Base-by-base conservation (phyloP, 2,888 invertebrate species). In the Drosophila multiciliata region DNA sequence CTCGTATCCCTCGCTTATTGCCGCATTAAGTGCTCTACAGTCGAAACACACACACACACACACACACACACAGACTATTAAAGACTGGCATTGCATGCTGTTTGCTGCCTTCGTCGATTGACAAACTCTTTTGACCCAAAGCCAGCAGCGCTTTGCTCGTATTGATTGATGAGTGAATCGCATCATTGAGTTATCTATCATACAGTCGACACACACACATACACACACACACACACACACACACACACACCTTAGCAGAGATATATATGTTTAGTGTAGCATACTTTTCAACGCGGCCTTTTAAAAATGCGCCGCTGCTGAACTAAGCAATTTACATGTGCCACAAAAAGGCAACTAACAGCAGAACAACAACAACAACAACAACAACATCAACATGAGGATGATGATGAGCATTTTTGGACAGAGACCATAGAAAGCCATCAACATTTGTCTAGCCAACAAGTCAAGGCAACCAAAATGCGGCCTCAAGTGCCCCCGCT, bases 81-180 rank as follows among this genome's bases (percentile, higher is more conserved):
- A 66, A 58, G 45, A 65, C 26, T 48, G 57, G 40, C 57, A 59
- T 53, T 69, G 64, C 59, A 65, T 60, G 53, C 50, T 49, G 33
- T 48, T 40, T 71, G 72, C 73, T 70, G 40, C 60, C 50, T 57
- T 53, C 49, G 48, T 48, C 65, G 61, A 60, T 59, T 77, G 84
- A 73, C 84, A 82, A 76, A 79, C 78, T 74, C 75, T 73, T 75
- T 82, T 87, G 82, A 88, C 84, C 81, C 75, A 63, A 76, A 71
- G 62, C 70, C 55, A 58, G 70, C 77, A 66, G 73, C 53, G 55
- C 35, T 77, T 57, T 73, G 66, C 60, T 64, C 57, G 80, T 66
- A 82, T 70, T 81, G 89, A 83, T 88, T 80, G 88, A 84, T 75
- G 78, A 74, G 71, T 63, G 70, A 69, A 65, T 69, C 59, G 59